Evolutionary conservation across 1,140 invertebrate genomes (phyloP), one percentile per base, ranked within the genome.

Genomic region (Zaprionus inermis): DNA sequence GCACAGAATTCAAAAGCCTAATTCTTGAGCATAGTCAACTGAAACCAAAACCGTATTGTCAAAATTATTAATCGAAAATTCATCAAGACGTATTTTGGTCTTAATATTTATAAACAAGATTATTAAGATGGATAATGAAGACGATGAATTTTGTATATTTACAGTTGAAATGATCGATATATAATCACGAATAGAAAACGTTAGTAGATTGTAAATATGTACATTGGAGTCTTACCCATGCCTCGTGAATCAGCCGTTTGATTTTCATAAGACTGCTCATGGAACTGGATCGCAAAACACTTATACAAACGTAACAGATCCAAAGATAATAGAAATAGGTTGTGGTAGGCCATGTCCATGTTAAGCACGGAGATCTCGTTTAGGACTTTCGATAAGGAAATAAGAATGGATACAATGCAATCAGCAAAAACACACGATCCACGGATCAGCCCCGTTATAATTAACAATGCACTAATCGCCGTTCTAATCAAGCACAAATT

Each of bases 1-100:
- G 83, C 41, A 64, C 36, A 14, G 76, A 76, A 79, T 83, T 41
- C 56, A 36, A 59, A 41, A 32, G 22, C 2, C 4, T 4, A 34
- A 22, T 46, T 16, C 16, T 56, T 61, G 24, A 58, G 51, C 58
- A 30, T 44, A 32, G 46, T 49, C 22, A 70, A 70, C 12, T 22
- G 58, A 51, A 38, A 38, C 22, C 7, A 5, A 44, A 63, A 63
- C 7, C 22, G 16, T 28, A 61, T 68, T 68, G 18, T 56, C 20
- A 38, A 24, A 57, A 70, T 63, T 74, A 44, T 58, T 32, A 41
- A 58, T 11, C 51, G 1, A 59, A 32, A 54, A 49, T 9, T 46
- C 20, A 32, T 32, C 34, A 63, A 32, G 41, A 16, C 32, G n/a
- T 24, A 14, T 7, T 7, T 16, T 44, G 38, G n/a, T 5, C 11